These are phyloP conservation scores for Yponomeuta plumbellus DNA, from an alignment of 2,888 invertebrate species.

Conservation along the genomic window DNA sequence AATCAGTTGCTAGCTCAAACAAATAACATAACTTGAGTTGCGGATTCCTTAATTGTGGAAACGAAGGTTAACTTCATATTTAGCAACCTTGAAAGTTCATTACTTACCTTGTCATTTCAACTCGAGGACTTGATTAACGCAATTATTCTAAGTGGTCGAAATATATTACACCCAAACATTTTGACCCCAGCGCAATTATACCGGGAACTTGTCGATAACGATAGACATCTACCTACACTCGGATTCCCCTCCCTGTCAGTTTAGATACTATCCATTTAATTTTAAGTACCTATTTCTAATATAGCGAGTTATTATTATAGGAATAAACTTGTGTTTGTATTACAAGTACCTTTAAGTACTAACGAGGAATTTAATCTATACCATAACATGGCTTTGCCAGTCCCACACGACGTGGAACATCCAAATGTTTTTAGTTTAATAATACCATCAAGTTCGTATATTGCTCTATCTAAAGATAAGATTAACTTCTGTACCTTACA, in stretches of 20 bases:
- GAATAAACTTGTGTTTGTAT: neutral
- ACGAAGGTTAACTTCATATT: neutral
- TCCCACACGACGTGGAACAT: neutral
- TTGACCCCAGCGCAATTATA: neutral
- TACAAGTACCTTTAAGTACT: neutral
- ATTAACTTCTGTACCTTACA: neutral
- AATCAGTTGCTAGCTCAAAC: neutral
- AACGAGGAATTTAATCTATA: neutral
- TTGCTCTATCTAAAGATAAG: neutral
- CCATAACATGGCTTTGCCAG: neutral
- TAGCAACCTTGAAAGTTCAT: neutral
- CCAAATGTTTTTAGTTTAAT: neutral
- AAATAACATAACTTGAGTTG: too few species aligned
- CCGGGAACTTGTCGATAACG: neutral
- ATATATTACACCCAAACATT: neutral
- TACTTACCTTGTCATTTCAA: neutral
- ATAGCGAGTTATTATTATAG: neutral
- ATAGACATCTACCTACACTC: constrained; percentile 1
- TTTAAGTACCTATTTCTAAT: neutral
- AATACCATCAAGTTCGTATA: neutral
- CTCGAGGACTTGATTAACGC: neutral
- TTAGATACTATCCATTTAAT: neutral
- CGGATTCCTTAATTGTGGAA: neutral
- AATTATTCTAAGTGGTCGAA: neutral
- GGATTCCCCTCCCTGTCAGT: neutral